Conservation (phyloP, 1,140 invertebrate species). For the Aethina tumida region DNA sequence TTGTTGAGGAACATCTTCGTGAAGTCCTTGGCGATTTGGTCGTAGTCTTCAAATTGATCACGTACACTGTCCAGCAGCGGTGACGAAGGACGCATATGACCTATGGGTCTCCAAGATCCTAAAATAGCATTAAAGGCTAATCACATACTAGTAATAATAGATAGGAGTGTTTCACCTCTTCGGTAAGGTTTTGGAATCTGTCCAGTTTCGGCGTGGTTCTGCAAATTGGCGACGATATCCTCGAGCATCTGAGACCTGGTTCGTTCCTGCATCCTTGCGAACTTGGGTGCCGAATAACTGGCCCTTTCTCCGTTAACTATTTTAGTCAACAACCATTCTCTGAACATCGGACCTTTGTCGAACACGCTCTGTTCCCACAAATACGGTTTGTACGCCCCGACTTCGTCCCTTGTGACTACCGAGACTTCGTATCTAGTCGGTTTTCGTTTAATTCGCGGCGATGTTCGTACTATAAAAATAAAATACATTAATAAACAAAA, state of each 20-base stretch:
- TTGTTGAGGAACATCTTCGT: constrained; percentile 78
- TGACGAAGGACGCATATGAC: constrained; percentile 87
- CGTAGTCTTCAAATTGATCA: constrained; percentile 88
- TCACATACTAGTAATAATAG: no score
- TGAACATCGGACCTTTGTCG: constrained; percentile 78
- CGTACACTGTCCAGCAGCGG: constrained; percentile 84
- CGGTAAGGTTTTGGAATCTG: constrained; percentile 91
- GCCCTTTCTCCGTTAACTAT: constrained; percentile 96
- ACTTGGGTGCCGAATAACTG: constrained; percentile 93
- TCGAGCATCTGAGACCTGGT: constrained; percentile 88
- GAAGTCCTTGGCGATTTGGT: constrained; percentile 88
- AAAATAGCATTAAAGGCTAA: no score
- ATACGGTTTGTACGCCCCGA: constrained; percentile 93
- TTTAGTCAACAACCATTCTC: constrained; percentile 93
- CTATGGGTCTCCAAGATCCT: constrained; percentile 89
- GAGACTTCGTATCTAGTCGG: constrained; percentile 83
- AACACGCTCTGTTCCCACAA: constrained; percentile 90
- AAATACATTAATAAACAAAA: neutral
- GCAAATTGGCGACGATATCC: constrained; percentile 87
- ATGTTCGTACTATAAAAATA: constrained; percentile 55
- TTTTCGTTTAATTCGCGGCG: constrained; percentile 73
- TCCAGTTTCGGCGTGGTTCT: constrained; percentile 89
- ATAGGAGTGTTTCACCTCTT: constrained; percentile 46
- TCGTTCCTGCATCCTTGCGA: constrained; percentile 88
- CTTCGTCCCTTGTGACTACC: constrained; percentile 92